Percentiles rank a stretch among this genome's conserved stretches.
Conservation (phyloP, 2,888 invertebrate species). For the Parnassius smintheus region DNA sequence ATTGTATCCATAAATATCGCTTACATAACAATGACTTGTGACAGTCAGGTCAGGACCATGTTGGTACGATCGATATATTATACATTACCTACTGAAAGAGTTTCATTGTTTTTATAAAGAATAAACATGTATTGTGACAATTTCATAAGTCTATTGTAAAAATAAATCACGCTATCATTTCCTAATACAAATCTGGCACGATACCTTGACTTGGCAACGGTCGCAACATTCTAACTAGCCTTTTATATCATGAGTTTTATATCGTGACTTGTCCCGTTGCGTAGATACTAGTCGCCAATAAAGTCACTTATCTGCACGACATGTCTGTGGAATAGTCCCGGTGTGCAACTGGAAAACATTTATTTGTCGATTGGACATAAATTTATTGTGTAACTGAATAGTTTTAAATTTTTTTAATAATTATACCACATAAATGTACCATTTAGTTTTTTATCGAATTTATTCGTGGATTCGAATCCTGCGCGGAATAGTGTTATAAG, state of each 20-base stretch:
- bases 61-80: too few species aligned
- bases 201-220: constrained; percentile 38
- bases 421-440: too few species aligned
- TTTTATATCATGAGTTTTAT: constrained; percentile 20
- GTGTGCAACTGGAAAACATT: not conserved
- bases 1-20: too few species aligned
- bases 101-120: constrained; percentile 8
- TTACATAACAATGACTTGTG: too few species aligned
- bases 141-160: constrained; percentile 51
- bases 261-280: constrained; percentile 12
- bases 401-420: too few species aligned
- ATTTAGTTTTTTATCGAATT: too few species aligned
- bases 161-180: constrained; percentile 64
- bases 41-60: too few species aligned
- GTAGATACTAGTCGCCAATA: constrained; percentile 17
- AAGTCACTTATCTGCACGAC: constrained; percentile 18
- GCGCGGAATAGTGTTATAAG: too few species aligned
- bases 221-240: constrained; percentile 22
- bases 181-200: constrained; percentile 53
- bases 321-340: not conserved
- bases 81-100: not conserved
- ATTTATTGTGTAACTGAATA: too few species aligned
- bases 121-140: constrained; percentile 27
- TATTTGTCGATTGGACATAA: too few species aligned
- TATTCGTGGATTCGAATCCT: too few species aligned